Conservation (phyloP, 1,140 invertebrate genomes). For the Drosophila cardini region DNA sequence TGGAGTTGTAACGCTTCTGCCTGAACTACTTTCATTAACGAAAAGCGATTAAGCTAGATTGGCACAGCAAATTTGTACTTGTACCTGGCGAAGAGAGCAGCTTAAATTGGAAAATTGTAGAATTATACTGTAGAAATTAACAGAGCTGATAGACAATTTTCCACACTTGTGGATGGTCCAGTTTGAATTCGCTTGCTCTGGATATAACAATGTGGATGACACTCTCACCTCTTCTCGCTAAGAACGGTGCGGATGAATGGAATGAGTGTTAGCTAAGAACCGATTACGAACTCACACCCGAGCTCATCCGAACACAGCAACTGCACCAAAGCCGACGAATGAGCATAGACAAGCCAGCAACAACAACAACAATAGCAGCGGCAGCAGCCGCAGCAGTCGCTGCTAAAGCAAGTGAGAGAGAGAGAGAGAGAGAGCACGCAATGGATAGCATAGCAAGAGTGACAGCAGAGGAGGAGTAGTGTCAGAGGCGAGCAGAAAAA, state of each 20-base stretch:
- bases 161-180: not conserved
- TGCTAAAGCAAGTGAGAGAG: slow-evolving; percentile 7
- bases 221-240: slow-evolving; percentile 4
- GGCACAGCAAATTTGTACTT: slow-evolving; percentile 1
- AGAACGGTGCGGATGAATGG: slow-evolving; percentile 5
- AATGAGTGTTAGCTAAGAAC: not conserved
- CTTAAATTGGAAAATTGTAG: slow-evolving; percentile 9
- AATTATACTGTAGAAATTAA: not conserved
- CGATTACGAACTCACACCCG: not conserved
- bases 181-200: slow-evolving; percentile 14
- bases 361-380: not conserved
- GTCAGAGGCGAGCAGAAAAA: slow-evolving; percentile 17
- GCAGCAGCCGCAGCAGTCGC: not conserved
- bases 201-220: slow-evolving; percentile 5
- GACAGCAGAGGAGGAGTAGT: slow-evolving; percentile 13
- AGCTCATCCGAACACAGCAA: slow-evolving; percentile 4
- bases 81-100: slow-evolving; percentile 5
- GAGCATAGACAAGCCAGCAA: not conserved
- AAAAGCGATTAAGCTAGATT: not conserved
- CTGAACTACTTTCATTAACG: no score
- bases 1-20: no score
- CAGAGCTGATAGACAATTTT: slow-evolving; percentile 1
- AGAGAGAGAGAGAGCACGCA: slow-evolving; percentile 23
- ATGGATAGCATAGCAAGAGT: slow-evolving; percentile 4
- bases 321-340: slow-evolving; percentile 1